A percentile compares a stretch with the other conserved stretches of the same genome.
phyloP scores from a whole-genome alignment of 2,888 invertebrate genomes.

The Tenthredo mesomela region DNA sequence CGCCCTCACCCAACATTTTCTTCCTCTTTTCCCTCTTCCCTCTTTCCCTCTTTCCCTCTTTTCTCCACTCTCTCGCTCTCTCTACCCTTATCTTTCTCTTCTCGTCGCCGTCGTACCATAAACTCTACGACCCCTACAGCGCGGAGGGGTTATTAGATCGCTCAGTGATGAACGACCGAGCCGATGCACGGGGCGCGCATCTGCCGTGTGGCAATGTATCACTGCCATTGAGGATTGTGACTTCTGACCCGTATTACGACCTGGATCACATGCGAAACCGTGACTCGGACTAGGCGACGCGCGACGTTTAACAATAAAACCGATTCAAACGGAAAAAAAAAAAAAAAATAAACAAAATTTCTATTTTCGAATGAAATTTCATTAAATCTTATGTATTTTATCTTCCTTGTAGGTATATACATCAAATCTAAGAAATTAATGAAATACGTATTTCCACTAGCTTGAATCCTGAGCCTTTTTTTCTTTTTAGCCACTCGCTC shows the following conservation, averaged over 20 bases:
- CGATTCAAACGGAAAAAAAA: not conserved
- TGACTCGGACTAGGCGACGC: not conserved
- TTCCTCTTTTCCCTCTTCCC: not conserved
- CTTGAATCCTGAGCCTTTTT: not conserved
- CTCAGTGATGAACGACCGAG: constrained; percentile 69
- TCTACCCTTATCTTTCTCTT: not conserved
- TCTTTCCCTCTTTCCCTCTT: not conserved
- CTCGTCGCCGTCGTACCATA: constrained; percentile 5
- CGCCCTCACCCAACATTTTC: constrained; percentile 14
- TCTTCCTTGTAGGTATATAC: too few species aligned
- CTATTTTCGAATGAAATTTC: not conserved
- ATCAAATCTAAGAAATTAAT: too few species aligned
- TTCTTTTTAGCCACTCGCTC: not conserved
- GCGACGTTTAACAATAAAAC: too few species aligned
- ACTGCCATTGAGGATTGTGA: constrained; percentile 51
- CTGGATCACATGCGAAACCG: constrained; percentile 29
- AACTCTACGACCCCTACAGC: constrained; percentile 42
- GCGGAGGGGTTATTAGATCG: constrained; percentile 69
- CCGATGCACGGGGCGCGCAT: constrained; percentile 57
- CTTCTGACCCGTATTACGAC: constrained; percentile 51
- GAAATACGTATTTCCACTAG: not conserved
- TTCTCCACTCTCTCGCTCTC: not conserved
- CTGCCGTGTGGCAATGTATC: constrained; percentile 42
- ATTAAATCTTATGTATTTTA: not conserved
- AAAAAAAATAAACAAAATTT: not conserved